Conservation (phyloP, 2,113 vertebrate species). For the Rhynchomys soricoides region DNA sequence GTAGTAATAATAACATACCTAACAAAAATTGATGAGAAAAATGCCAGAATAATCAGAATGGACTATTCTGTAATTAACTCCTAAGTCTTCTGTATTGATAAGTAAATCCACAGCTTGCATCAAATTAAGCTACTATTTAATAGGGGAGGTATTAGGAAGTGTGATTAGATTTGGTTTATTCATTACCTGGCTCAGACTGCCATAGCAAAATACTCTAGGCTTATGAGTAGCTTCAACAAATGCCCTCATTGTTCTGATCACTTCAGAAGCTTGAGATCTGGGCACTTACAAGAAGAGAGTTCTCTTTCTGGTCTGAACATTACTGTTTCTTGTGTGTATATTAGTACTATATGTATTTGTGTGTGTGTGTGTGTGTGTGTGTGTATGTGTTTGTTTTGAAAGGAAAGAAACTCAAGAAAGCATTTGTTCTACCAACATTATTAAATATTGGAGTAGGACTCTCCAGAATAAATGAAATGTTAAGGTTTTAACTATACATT, state of each 20-base stretch:
- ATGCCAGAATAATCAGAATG: neutral
- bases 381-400: neutral
- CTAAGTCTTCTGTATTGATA: neutral
- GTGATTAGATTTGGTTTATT: neutral
- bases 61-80: neutral
- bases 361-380: neutral
- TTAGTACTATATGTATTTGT: neutral
- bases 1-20: neutral
- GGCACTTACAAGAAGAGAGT: accelerated
- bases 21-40: conserved; percentile 3
- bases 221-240: neutral
- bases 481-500: neutral
- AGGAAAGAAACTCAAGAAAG: neutral
- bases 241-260: neutral
- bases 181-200: neutral
- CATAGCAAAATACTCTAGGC: neutral
- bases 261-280: neutral
- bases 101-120: neutral
- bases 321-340: neutral
- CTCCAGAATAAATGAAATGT: neutral
- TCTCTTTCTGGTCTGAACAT: neutral
- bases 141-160: neutral
- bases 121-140: conserved; percentile 1
- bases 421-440: neutral
- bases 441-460: neutral